A percentile compares a stretch with the other conserved stretches of the same genome.
Evolutionary conservation across 2,888 invertebrate genomes (phyloP).

Genomic region (Stratiomys singularior): DNA sequence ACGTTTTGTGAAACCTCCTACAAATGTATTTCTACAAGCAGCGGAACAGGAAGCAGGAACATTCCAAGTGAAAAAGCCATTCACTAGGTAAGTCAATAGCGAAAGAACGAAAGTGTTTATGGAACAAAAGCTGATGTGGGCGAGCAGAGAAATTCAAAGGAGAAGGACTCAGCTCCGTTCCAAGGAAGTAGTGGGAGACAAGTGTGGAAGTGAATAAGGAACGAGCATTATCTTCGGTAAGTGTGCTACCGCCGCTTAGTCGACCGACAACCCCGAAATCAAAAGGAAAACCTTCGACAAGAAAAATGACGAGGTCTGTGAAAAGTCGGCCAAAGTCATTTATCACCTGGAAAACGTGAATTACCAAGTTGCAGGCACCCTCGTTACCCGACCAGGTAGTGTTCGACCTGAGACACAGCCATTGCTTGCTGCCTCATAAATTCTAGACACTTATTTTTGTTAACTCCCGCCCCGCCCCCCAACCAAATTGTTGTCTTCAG

Average conservation of each 20-base stretch:
- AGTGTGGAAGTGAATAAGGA: neutral
- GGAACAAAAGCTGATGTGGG: neutral
- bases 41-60: conserved; percentile 30
- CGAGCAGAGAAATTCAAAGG: neutral
- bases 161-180: neutral
- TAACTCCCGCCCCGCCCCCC: neutral
- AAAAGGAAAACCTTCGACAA: conserved; percentile 33
- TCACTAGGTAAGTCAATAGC: conserved; percentile 11
- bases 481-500: conserved; percentile 21
- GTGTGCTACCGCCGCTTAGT: neutral
- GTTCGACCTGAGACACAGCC: neutral
- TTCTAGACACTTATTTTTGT: conserved; percentile 20
- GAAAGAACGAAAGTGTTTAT: neutral
- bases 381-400: neutral
- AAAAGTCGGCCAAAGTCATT: conserved; percentile 55
- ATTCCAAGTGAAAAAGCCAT: conserved; percentile 4
- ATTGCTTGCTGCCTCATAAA: conserved; percentile 33
- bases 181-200: neutral
- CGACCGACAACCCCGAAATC: conserved; percentile 19
- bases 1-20: neutral
- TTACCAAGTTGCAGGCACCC: conserved; percentile 19
- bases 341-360: conserved; percentile 50
- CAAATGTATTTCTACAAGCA: neutral
- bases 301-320: conserved; percentile 45
- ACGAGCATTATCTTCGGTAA: conserved; percentile 19